These are phyloP conservation scores for Hydrozoanthus gracilis DNA, from an alignment of 92 coral and sea anemone genomes.

Conservation along the genomic window DNA sequence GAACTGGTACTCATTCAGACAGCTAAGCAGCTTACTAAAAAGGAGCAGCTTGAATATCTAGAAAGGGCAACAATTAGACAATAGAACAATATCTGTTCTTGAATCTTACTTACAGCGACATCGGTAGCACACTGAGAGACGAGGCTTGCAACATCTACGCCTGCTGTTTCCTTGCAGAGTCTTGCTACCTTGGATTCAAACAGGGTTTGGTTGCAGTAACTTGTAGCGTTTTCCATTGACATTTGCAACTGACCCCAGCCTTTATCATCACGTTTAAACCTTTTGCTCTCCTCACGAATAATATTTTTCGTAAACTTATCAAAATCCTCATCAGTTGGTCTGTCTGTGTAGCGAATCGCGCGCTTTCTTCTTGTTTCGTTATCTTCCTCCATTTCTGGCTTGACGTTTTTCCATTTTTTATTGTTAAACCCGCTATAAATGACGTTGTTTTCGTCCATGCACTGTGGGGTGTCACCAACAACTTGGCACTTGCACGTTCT, in stretches of 20 bases:
- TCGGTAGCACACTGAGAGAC: constrained; percentile 61
- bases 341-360: constrained; percentile 22
- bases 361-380: constrained; percentile 28
- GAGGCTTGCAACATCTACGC: constrained; percentile 53
- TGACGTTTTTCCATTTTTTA: constrained; percentile 7
- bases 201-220: constrained; percentile 62
- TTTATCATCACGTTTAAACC: not conserved
- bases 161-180: constrained; percentile 60
- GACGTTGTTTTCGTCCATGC: constrained; percentile 19
- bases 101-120: constrained; percentile 57
- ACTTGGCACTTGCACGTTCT: constrained; percentile 29
- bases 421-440: constrained; percentile 27
- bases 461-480: not conserved
- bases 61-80: too few relatives aligned
- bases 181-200: constrained; percentile 62
- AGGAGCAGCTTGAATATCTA: too few relatives aligned
- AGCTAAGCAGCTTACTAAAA: too few relatives aligned
- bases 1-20: too few relatives aligned
- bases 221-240: constrained; percentile 67
- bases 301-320: constrained; percentile 17
- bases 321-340: constrained; percentile 40
- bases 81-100: too few relatives aligned
- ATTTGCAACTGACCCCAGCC: constrained; percentile 34
- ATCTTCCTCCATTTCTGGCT: constrained; percentile 29
- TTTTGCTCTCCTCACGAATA: not conserved